Percentiles rank a stretch among this genome's conserved stretches.
Evolutionary conservation across 2,113 vertebrate genomes (phyloP).

Genomic region (Suncus etruscus): DNA sequence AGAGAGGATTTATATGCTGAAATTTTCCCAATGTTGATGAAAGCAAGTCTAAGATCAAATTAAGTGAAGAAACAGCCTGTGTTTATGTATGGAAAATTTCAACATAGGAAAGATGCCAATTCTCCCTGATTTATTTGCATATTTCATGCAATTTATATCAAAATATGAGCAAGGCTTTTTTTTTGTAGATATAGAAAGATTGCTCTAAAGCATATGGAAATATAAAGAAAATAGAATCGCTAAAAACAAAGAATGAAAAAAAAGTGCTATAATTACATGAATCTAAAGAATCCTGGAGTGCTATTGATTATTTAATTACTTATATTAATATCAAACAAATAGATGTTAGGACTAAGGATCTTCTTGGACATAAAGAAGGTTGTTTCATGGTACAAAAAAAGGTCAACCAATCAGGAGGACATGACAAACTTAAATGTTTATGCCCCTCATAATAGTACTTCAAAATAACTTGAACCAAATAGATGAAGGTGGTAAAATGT

Average conservation of each 20-base stretch:
- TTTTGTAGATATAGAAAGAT: neutral
- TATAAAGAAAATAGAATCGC: neutral
- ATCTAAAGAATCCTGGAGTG: neutral
- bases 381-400: neutral
- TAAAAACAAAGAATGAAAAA: neutral
- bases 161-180: slow-evolving; percentile 2
- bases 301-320: neutral
- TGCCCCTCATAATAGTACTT: neutral
- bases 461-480: slow-evolving; percentile 27
- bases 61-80: neutral
- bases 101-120: neutral
- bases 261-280: neutral
- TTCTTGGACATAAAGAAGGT: neutral
- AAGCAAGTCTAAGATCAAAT: neutral
- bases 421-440: neutral
- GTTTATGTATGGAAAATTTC: slow-evolving; percentile 3
- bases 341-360: neutral
- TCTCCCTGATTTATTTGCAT: neutral
- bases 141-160: neutral
- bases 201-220: slow-evolving; percentile 36
- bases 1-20: neutral
- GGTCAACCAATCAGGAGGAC: neutral
- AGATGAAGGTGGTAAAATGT: neutral
- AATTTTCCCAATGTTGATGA: neutral
- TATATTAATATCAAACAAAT: slow-evolving; percentile 8